Evolutionary conservation across 2,113 vertebrate species (phyloP).

Genomic region (Indri indri): DNA sequence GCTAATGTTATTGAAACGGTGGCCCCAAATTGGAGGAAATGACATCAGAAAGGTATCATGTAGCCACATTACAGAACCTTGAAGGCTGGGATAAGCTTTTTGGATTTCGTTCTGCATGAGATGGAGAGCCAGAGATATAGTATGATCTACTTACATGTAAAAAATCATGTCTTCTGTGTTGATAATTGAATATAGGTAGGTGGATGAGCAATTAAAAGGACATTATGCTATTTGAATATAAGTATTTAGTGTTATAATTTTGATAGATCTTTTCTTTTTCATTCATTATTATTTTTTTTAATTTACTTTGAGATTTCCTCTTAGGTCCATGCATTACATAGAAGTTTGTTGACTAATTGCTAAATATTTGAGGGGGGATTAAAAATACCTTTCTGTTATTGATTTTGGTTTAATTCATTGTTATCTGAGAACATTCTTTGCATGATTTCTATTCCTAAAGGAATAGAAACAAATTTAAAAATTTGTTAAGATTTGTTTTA

Average conservation of each 20-base stretch:
- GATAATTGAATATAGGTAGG: background rate
- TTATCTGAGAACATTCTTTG: background rate
- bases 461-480: too few relatives aligned
- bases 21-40: background rate
- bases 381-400: background rate
- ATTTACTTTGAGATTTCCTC: background rate
- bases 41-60: background rate
- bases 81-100: background rate
- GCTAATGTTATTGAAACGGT: background rate
- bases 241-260: background rate
- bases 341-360: background rate
- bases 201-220: background rate
- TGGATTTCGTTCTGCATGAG: background rate
- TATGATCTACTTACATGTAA: background rate
- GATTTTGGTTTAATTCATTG: background rate
- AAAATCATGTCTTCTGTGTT: background rate
- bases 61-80: accelerated
- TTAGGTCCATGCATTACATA: background rate
- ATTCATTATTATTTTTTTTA: background rate
- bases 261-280: background rate
- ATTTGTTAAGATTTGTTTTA: too few relatives aligned
- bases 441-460: too few relatives aligned
- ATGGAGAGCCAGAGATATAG: background rate
- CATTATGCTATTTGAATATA: background rate
- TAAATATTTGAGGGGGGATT: background rate